These are phyloP conservation scores for Panthera uncia DNA, from an alignment of 2,113 vertebrate genomes.

Conservation along the genomic window DNA sequence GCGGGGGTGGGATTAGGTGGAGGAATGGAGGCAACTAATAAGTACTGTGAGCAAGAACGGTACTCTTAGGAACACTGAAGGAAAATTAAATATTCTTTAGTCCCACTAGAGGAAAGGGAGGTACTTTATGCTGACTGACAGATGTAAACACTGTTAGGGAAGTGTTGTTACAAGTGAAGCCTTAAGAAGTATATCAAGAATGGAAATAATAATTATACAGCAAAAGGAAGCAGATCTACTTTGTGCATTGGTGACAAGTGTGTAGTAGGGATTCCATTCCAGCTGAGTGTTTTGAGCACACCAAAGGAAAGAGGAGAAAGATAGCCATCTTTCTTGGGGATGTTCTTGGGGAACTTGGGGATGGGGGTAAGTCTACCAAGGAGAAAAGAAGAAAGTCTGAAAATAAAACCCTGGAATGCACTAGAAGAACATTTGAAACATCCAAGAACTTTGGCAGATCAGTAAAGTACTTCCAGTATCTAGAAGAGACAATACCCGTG, in stretches of 20 bases:
- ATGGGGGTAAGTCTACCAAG: background rate
- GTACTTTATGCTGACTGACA: background rate
- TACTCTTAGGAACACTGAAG: background rate
- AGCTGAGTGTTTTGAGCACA: background rate
- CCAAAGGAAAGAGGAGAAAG: background rate
- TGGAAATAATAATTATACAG: background rate
- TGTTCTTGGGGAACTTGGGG: no score
- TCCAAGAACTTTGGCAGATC: background rate
- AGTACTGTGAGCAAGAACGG: background rate
- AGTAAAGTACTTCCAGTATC: background rate
- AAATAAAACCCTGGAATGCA: background rate
- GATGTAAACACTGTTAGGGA: background rate
- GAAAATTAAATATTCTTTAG: background rate
- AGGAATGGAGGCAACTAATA: background rate
- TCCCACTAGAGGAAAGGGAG: background rate
- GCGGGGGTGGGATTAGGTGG: fast-evolving
- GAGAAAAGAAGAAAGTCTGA: background rate
- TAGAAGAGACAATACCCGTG: background rate
- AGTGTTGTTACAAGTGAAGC: background rate
- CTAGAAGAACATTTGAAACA: background rate
- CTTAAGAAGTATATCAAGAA: background rate
- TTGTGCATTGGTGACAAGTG: background rate
- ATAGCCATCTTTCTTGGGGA: no score
- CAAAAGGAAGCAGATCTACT: background rate
- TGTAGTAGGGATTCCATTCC: background rate